Conservation (phyloP, 2,113 vertebrate species). For the Microcebus murinus region DNA sequence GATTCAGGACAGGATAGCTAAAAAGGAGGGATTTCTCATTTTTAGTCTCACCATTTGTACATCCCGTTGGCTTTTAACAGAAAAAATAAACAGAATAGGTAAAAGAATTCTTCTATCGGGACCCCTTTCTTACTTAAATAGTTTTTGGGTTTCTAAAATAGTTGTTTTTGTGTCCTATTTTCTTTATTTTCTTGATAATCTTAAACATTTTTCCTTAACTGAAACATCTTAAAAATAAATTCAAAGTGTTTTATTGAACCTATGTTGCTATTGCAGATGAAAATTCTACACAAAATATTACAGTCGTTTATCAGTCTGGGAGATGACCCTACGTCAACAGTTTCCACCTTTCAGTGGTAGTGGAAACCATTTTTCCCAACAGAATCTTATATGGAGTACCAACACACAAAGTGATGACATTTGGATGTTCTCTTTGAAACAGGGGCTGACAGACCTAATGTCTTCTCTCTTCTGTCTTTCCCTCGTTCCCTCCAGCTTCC, state of each 20-base stretch:
- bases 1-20: not conserved
- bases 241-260: not conserved
- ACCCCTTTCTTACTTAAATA: not conserved
- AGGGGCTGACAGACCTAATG: not conserved
- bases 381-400: not conserved
- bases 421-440: not conserved
- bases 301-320: not conserved
- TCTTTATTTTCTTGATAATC: not conserved
- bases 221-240: constrained; percentile 17
- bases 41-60: not conserved
- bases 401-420: not conserved
- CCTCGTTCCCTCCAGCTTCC: not conserved
- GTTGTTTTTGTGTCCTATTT: not conserved
- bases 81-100: not conserved
- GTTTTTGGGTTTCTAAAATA: not conserved
- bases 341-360: not conserved
- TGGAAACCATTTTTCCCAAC: not conserved
- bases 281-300: not conserved
- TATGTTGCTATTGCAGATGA: not conserved
- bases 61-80: not conserved
- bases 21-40: not conserved
- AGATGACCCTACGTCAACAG: not conserved
- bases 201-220: not conserved
- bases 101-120: not conserved
- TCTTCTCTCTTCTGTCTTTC: not conserved